Base-by-base conservation (phyloP, 2,113 vertebrate species). In the Myiopsitta monachus region DNA sequence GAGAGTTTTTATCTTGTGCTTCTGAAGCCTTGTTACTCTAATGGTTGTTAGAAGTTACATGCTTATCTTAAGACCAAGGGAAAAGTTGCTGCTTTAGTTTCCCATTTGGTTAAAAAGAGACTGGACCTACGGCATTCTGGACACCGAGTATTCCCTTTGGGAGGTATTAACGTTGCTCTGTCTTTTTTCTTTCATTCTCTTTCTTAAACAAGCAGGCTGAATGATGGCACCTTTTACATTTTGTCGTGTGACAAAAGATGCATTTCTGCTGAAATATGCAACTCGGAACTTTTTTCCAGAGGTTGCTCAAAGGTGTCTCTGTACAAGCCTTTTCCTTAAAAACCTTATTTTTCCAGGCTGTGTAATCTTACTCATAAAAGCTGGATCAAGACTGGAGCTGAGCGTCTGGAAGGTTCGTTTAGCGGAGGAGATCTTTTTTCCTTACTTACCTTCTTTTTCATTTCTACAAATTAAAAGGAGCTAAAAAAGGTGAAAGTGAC, bases 291-390 rank as follows among this genome's bases (percentile, higher is more conserved):
- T 88, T 90, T 84, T 94, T 78, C 55, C 73, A 85, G 33, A 70
- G 63, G 30, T 54, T 93, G 64, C 23, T 77, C 49, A 51, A 87
- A 86, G 61, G 73, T 86, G 28, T 87, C 51, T 66, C 68, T 68
- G 62, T 39, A 81, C 57, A 93, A 74, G 33, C 18, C 46, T 90
- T 88, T 88, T 76, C 79, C 83, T 91, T 82, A 82, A 77, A 95
- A 83, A 24, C 23, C 18, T 67, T 31, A 44, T 52, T 87, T 91
- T 87, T 74, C 41, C n/a, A 33, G 52, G n/a, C 77, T 87, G 52
- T 83, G 22, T 87, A 81, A 84, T 87, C 55, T 89, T 79, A 75
- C 61, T 59, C 36, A 49, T 77, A 90, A 91, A 95, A 95, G 10
- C 30, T 66, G 57, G 18, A 87, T 83, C 2, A 17, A 38, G 70